Conservation (phyloP, 2,888 invertebrate genomes). For the Willowsia nigromaculata region DNA sequence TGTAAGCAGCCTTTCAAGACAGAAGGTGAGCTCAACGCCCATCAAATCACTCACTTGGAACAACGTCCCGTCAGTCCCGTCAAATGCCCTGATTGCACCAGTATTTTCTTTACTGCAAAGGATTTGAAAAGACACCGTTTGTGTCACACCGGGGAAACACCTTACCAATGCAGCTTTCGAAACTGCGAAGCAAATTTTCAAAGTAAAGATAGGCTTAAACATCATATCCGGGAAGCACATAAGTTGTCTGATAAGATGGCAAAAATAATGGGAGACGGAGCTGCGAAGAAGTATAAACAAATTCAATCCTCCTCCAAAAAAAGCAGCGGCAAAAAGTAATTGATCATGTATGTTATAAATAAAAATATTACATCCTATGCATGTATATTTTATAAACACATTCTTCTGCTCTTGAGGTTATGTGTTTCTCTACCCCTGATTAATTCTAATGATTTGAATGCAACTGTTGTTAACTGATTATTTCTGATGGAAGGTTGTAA, state of each 20-base stretch:
- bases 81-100: not conserved
- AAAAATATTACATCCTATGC: too few relatives aligned
- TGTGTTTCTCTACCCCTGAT: too few relatives aligned
- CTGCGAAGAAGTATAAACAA: not conserved
- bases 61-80: not conserved
- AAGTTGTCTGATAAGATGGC: not conserved
- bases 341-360: too few relatives aligned
- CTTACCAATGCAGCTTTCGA: not conserved
- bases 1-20: not conserved
- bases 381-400: too few relatives aligned
- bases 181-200: not conserved
- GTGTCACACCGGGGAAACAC: not conserved
- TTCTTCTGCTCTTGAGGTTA: too few relatives aligned
- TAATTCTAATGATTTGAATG: too few relatives aligned
- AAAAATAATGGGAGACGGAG: not conserved
- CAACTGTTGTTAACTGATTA: too few relatives aligned
- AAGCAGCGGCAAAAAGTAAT: not conserved
- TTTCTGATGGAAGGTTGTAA: too few relatives aligned
- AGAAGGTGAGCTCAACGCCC: not conserved
- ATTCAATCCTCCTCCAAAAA: too few relatives aligned
- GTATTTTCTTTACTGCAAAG: not conserved
- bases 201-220: conserved; percentile 23
- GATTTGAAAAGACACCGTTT: conserved; percentile 18
- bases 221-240: not conserved
- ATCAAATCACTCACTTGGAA: not conserved